phyloP scores from a whole-genome alignment of 1,140 invertebrate species.

The Penaeus indicus region DNA sequence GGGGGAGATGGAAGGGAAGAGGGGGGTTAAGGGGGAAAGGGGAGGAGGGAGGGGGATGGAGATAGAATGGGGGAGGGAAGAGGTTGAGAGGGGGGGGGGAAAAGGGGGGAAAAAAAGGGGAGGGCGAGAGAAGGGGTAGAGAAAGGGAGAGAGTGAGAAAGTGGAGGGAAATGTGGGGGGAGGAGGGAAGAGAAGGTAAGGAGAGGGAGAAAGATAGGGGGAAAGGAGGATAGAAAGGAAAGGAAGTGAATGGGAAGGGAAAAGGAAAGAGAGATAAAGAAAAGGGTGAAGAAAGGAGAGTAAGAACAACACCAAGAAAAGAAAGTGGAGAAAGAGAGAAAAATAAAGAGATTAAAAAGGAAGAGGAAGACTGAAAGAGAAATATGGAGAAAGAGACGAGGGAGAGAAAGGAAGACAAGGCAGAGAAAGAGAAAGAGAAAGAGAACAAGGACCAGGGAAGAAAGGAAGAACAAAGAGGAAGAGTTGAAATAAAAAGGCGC shows the following conservation, averaged over 20 bases:
- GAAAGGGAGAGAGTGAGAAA: too few species aligned
- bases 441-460: neutral
- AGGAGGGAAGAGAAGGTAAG: neutral
- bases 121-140: too few species aligned
- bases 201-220: conserved; percentile 2
- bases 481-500: neutral
- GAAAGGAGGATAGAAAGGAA: too few species aligned
- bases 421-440: neutral
- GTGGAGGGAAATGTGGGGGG: too few species aligned
- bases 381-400: neutral
- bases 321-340: neutral
- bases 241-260: neutral
- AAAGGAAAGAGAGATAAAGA: neutral
- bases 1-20: too few species aligned
- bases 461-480: neutral
- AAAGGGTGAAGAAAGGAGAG: neutral
- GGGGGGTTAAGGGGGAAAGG: too few species aligned
- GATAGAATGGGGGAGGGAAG: too few species aligned
- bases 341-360: neutral
- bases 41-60: too few species aligned
- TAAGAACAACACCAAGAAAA: too few species aligned
- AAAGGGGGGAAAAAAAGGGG: too few species aligned
- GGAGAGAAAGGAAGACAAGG: neutral
- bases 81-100: too few species aligned
- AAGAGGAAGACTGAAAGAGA: neutral